Evolutionary conservation across 2,888 invertebrate genomes (phyloP), one percentile per base, ranked within the genome.

Genomic region (Branchellion lobata): DNA sequence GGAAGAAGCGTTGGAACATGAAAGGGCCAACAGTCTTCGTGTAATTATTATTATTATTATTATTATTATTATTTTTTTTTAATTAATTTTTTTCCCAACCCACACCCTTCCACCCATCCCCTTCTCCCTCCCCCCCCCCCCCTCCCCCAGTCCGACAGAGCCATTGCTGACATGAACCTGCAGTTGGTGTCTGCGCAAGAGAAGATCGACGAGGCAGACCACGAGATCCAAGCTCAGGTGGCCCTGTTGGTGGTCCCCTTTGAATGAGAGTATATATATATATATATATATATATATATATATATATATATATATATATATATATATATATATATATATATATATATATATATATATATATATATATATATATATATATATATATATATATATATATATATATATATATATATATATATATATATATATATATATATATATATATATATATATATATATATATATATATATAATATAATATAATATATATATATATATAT

Each of bases 161-260:
- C 57, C 33, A 65, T 77, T 18, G 77, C 77, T 21, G 77, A 77
- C 40, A 34, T 77, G 65, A 77, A 77, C 29, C 31, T 77, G 33
- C 77, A 77, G 33, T 33, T 77, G 61, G 65, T 77, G 34, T 61
- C 77, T 31, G 77, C 77, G 57, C 77, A 77, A 77, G 77, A 77
- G 53, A 77, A 65, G 53, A 24, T 77, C 27, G 77, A 77, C 77
- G 77, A 77, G 65, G 77, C 77, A 31, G 77, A 77, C 36, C 51
- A 77, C 36, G 77, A 77, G 57, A 77, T 77, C 5, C 71, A 71
- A 36, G 69, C 71, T 36, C 71, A 78, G 65, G 79, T 79, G 34
- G n/a, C n/a, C n/a, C n/a, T n/a, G n/a, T n/a, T 18, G 24, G 11
- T 14, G 14, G 27, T 27, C 34, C 1, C 40, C n/a, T 73, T 40